Percentiles rank a stretch among this genome's conserved stretches.
Conservation (phyloP, 2,888 invertebrate species). For the Leptopilina drosophilae region DNA sequence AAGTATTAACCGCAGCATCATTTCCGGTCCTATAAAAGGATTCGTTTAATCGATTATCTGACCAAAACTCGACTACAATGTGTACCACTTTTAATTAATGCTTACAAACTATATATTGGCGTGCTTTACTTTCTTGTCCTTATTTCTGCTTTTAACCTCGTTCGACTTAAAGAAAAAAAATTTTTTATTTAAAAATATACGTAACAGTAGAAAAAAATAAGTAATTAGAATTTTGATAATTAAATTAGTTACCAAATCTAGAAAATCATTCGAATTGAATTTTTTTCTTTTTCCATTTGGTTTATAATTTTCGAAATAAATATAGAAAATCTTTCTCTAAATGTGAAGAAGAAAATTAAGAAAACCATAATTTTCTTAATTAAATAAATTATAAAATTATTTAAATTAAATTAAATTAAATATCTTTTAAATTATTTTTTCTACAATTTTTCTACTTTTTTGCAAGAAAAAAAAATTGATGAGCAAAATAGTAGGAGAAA, state of each 20-base stretch:
- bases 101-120: constrained; percentile 34
- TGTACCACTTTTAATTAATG: constrained; percentile 22
- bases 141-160: background rate
- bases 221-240: no score
- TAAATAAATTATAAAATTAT: no score
- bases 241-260: no score
- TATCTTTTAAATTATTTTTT: no score
- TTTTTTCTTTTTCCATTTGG: no score
- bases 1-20: constrained; percentile 16
- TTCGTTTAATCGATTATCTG: constrained; percentile 24
- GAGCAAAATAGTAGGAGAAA: background rate
- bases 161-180: background rate
- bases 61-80: constrained; percentile 12
- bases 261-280: no score
- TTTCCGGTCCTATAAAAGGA: constrained; percentile 19
- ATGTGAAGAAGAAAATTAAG: background rate
- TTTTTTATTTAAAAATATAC: background rate
- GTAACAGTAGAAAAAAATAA: no score
- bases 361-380: no score
- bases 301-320: no score
- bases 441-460: no score
- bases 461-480: background rate
- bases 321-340: no score
- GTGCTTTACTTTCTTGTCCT: constrained; percentile 1
- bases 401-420: no score